Evolutionary conservation across 2,797 vertebrate genomes (phyloP), one percentile per base, ranked within the genome.

Genomic region (Australoheros facetus): DNA sequence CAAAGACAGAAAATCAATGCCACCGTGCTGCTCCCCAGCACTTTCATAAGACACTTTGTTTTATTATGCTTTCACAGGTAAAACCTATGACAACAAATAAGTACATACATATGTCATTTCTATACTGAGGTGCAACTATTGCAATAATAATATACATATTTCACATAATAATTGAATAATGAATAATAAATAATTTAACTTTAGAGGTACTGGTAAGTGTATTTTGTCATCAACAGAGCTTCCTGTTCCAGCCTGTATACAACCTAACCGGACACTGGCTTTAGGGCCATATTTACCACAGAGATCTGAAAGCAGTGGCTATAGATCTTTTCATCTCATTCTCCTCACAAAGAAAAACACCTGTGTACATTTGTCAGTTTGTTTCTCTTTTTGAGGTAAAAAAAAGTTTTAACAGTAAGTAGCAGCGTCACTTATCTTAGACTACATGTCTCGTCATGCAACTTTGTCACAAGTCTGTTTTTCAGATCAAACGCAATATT

Each of bases 401-500:
- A 48, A 55, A 5, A 14, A 48, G 37, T 37, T 37, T 72, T n/a
- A 21, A 55, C 16, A 23, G 64, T 73, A 54, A 19, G 48, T 17
- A 51, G 42, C n/a, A 4, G 71, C 56, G 75, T 89, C 82, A 86
- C 73, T 74, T 78, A 85, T 73, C 37, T 74, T 75, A 77, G 81
- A 83, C 78, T 80, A 55, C 75, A 78, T 32, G 48, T 86, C 62
- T 86, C 79, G 73, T 83, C 71, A 26, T 81, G 57, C 71, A 85
- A 77, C 84, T 81, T 85, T 80, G 81, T 76, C 83, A 84, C 76
- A 76, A 79, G 60, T 85, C 84, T 87, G 54, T 73, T 78, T 88
- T 88, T 70, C 83, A 78, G 77, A 94, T 93, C 89, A 92, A 90
- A 91, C 66, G 10, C 54, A 76, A 77, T 85, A 89, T 87, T 85